Base-by-base conservation (phyloP, 2,888 invertebrate species). In the Cheilosia urbana region DNA sequence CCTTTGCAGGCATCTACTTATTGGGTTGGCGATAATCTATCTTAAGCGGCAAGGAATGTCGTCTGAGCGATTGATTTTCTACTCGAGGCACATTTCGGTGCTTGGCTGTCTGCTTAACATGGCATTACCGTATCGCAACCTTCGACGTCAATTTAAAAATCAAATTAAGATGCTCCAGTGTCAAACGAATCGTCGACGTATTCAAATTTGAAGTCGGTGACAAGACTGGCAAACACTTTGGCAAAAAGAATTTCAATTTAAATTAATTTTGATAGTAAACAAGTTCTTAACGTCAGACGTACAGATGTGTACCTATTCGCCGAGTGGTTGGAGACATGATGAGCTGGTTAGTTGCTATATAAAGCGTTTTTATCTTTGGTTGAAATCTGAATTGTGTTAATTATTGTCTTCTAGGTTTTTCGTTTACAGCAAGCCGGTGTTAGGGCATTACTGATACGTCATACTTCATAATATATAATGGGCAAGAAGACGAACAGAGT, bases 361-460 rank as follows among this genome's bases (percentile, higher is more conserved):
- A 45, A 45, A 62, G 47, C 62, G 45, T 47, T 30, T 62, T 62
- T 45, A 62, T 62, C 27, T 62, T 62, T 27, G 27, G 27, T 1
- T 60, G 15, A 42, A 17, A n/a, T 27, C n/a, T 27, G 42, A 45
- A 27, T 27, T 21, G 37, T 42, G 34, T 57, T 37, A 40, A 15
- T 58, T 37, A 11, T 15, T 42, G 5, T 17, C 27, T 42, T 47
- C 17, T 19, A 17, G 13, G 13, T 37, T 47, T 47, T 47, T 7
- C 19, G 2, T 17, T 17, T 47, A 47, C 7, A 9, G 37, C 9
- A 13, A 37, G 37, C 37, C 11, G 37, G 13, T 13, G 34, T 3
- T 9, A 47, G 9, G 47, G 19, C 11, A n/a, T 17, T 17, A 19
- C 17, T 47, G 9, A 24, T 24, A 24, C 24, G 0, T 24, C n/a